These are phyloP conservation scores for Dermolepida albohirtum DNA, from an alignment of 2,888 invertebrate genomes.

Conservation along the genomic window DNA sequence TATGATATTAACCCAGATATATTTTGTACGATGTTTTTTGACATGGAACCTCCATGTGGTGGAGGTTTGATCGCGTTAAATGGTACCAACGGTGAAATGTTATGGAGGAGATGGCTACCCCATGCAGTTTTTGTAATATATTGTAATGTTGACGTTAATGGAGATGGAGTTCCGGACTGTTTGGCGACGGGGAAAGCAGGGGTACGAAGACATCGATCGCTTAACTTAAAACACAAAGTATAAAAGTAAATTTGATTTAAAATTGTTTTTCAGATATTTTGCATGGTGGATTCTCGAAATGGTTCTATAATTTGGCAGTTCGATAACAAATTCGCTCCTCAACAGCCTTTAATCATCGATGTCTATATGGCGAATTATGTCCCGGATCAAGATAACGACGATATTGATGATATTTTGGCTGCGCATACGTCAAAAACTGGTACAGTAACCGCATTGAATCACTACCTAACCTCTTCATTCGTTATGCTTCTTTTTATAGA, in stretches of 20 bases:
- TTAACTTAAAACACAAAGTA: constrained; percentile 61
- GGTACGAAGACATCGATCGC: constrained; percentile 64
- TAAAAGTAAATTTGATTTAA: constrained; percentile 13
- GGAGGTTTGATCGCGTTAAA: constrained; percentile 83
- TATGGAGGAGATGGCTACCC: constrained; percentile 81
- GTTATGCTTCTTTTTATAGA: constrained; percentile 49
- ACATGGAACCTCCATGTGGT: constrained; percentile 74
- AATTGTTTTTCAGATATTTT: constrained; percentile 67
- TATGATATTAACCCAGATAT: constrained; percentile 71
- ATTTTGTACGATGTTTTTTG: constrained; percentile 76
- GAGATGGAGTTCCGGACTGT: constrained; percentile 78
- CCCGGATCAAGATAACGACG: constrained; percentile 77
- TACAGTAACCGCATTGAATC: constrained; percentile 44
- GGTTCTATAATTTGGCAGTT: constrained; percentile 77
- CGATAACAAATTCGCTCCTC: constrained; percentile 65
- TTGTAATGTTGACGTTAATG: constrained; percentile 78
- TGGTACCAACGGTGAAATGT: constrained; percentile 75
- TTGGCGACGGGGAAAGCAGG: constrained; percentile 79
- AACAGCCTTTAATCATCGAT: constrained; percentile 65
- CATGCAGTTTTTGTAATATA: constrained; percentile 80
- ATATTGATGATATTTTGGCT: constrained; percentile 76
- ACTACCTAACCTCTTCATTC: background rate
- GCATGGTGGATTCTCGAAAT: constrained; percentile 74
- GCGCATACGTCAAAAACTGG: constrained; percentile 73
- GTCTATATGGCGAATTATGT: constrained; percentile 79